Evolutionary conservation across 2,113 vertebrate species (phyloP).

Genomic region (Calyptomena viridis): DNA sequence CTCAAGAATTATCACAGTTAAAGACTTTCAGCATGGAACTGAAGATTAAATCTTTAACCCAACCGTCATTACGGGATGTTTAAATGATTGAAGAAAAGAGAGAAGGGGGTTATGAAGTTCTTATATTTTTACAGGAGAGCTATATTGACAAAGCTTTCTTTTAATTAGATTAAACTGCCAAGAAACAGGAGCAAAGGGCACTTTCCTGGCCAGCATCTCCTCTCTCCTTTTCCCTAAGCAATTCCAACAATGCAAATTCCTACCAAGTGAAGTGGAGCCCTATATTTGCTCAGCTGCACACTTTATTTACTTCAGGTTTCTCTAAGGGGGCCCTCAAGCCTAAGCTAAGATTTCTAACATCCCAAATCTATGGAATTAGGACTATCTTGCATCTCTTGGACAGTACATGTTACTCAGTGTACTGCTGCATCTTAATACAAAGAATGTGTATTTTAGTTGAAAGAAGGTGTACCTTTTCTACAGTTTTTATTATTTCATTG

Average conservation of each 20-base stretch:
- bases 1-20: not conserved
- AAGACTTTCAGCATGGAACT: not conserved
- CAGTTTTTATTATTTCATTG: not conserved
- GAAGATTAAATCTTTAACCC: constrained; percentile 5
- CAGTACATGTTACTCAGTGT: not conserved
- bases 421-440: not conserved
- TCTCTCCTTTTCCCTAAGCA: not conserved
- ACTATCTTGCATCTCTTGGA: not conserved
- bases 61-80: not conserved
- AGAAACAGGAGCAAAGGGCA: not conserved
- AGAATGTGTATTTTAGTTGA: not conserved
- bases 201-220: not conserved
- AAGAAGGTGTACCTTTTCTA: not conserved
- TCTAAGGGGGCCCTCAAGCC: not conserved
- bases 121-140: not conserved
- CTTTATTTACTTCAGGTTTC: not conserved
- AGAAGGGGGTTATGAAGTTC: not conserved
- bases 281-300: not conserved
- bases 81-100: not conserved
- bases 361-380: not conserved
- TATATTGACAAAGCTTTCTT: not conserved
- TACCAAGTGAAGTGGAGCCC: not conserved
- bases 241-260: not conserved
- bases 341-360: not conserved
- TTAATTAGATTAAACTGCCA: not conserved